phyloP scores from a whole-genome alignment of 2,113 vertebrate genomes.

The Perca flavescens region DNA sequence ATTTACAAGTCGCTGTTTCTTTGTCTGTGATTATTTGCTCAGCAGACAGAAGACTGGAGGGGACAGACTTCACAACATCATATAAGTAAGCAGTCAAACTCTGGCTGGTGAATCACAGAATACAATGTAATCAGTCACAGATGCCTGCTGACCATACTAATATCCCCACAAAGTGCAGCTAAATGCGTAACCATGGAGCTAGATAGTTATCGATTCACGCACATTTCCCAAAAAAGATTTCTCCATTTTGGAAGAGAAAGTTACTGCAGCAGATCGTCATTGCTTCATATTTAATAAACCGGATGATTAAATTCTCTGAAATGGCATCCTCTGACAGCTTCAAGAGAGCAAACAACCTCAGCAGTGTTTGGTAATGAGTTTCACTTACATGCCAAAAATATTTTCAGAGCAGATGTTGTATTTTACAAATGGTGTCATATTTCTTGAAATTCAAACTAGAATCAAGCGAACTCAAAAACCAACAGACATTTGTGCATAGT shows the following conservation, averaged over 20 bases:
- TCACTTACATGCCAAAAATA: not conserved
- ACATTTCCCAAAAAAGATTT: not conserved
- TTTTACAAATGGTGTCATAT: not conserved
- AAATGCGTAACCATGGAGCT: not conserved
- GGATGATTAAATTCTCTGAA: not conserved
- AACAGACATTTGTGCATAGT: not conserved
- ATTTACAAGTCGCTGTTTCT: conserved; percentile 10
- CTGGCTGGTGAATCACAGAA: not conserved
- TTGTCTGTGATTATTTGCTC: conserved; percentile 25
- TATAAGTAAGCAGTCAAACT: conserved; percentile 7
- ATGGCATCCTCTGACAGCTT: not conserved
- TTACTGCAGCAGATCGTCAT: not conserved
- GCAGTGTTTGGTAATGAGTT: not conserved
- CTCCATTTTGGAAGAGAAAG: not conserved
- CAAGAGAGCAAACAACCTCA: conserved; percentile 1
- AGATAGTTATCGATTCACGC: not conserved
- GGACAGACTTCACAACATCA: not conserved
- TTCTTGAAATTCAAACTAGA: not conserved
- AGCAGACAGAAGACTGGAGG: conserved; percentile 14
- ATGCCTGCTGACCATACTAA: not conserved
- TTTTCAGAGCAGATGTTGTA: not conserved
- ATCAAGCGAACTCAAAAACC: not conserved
- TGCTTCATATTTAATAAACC: not conserved
- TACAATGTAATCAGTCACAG: not conserved
- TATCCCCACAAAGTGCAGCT: not conserved